A percentile compares a stretch with the other conserved stretches of the same genome.
Conservation (phyloP, 2,888 invertebrate genomes). For the Campoletis raptor region DNA sequence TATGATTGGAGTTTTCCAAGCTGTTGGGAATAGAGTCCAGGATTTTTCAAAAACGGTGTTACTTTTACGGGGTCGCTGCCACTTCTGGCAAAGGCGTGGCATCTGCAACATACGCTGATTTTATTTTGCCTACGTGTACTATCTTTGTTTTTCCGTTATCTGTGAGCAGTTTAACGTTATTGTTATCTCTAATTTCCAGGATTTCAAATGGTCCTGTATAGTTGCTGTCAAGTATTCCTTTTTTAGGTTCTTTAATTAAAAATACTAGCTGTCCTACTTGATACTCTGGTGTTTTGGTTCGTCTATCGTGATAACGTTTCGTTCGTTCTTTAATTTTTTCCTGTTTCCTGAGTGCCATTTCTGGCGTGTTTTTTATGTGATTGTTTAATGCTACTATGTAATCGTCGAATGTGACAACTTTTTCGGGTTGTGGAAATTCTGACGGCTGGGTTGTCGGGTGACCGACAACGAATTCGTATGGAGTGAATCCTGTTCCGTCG, state of each 20-base stretch:
- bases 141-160: too few relatives aligned
- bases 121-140: too few relatives aligned
- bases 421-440: constrained; percentile 19
- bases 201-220: constrained; percentile 16
- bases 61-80: too few relatives aligned
- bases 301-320: constrained; percentile 20
- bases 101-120: too few relatives aligned
- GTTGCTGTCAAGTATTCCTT: too few relatives aligned
- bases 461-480: constrained; percentile 54
- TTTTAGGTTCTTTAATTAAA: too few relatives aligned
- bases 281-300: constrained; percentile 10
- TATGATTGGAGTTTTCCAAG: too few relatives aligned
- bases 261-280: constrained; percentile 3
- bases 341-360: neutral
- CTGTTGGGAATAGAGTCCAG: too few relatives aligned
- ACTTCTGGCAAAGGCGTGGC: too few relatives aligned
- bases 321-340: constrained; percentile 10
- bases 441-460: constrained; percentile 9
- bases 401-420: constrained; percentile 18
- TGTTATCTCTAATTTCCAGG: too few relatives aligned
- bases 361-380: neutral
- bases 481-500: constrained; percentile 47
- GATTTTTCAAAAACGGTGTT: too few relatives aligned
- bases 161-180: too few relatives aligned
- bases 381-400: neutral